phyloP scores from a whole-genome alignment of 1,140 invertebrate genomes.

The Nasonia giraulti region DNA sequence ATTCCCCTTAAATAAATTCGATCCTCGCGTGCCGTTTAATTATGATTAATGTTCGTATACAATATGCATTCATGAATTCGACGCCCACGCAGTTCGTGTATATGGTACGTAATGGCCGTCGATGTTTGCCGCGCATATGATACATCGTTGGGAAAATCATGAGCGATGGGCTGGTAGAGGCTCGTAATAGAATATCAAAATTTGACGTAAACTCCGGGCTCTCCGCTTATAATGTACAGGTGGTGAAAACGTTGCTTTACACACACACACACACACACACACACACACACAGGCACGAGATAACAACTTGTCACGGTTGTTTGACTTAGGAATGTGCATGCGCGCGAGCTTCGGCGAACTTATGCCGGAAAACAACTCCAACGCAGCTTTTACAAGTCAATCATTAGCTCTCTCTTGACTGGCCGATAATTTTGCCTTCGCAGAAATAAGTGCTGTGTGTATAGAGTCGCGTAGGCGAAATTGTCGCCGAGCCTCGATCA shows the following conservation, averaged over 20 bases:
- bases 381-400: constrained; percentile 1
- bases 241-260: too few species aligned
- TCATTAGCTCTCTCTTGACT: neutral
- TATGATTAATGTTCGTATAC: neutral
- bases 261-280: too few species aligned
- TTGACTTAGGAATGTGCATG: neutral
- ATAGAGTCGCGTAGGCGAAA: too few species aligned
- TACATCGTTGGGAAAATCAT: neutral
- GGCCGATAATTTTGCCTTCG: neutral
- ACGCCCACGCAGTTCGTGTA: neutral
- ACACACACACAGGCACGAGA: too few species aligned
- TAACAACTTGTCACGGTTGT: too few species aligned
- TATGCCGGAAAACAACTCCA: neutral
- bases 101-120: neutral
- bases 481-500: too few species aligned
- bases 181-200: too few species aligned
- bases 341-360: too few species aligned
- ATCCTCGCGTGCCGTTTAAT: neutral
- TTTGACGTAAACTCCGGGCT: too few species aligned
- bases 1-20: too few species aligned
- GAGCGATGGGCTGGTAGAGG: neutral
- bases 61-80: constrained; percentile 33
- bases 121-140: neutral
- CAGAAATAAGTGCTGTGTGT: neutral
- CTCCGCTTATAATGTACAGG: too few species aligned